Base-by-base conservation (phyloP, 2,113 vertebrate species). In the Sander vitreus region DNA sequence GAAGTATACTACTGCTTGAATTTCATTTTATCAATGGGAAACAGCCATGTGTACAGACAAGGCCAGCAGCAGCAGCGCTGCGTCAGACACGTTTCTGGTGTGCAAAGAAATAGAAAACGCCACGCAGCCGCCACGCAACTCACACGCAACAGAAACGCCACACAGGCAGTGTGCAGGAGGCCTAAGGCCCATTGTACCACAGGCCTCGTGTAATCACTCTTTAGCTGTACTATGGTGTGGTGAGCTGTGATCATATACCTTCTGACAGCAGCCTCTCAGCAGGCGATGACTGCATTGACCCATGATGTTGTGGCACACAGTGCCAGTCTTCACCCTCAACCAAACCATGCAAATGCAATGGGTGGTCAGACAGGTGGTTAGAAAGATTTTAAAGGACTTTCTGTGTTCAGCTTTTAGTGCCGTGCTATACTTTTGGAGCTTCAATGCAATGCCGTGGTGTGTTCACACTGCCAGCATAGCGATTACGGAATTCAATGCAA, bases 241-340 rank as follows among this genome's bases (percentile, higher is more conserved):
- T 6, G 80, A 74, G 69, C 50, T 59, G 10, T 74, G 77, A 71
- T 78, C 11, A 30, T 57, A 48, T 76, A 25, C 51, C 60, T 77
- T 43, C 73, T 0, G 27, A 69, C 78, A 75, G 67, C 21, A 12
- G 18, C 62, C 39, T 48, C 48, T 60, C 57, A 14, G 47, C 8
- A n/a, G 58, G 57, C 53, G 50, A 53, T 39, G 23, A 66, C 62
- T 64, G 67, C 21, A 27, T 11, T 85, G 76, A 70, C 58, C 64
- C 23, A 10, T 59, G 59, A 67, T 81, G 64, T 15, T 63, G 60
- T 45, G 57, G 51, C 55, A 47, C 47, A 55, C 48, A 30, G 55
- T 43, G 33, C 14, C 65, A 43, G 15, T 55, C 51, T 57, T 6
- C 18, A 43, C 9, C 57, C 23, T 71, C 33, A 47, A 18, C 36